Percentiles rank a stretch among this genome's conserved stretches.
phyloP scores from a whole-genome alignment of 2,888 invertebrate species.

The Ophonus ardosiacus region DNA sequence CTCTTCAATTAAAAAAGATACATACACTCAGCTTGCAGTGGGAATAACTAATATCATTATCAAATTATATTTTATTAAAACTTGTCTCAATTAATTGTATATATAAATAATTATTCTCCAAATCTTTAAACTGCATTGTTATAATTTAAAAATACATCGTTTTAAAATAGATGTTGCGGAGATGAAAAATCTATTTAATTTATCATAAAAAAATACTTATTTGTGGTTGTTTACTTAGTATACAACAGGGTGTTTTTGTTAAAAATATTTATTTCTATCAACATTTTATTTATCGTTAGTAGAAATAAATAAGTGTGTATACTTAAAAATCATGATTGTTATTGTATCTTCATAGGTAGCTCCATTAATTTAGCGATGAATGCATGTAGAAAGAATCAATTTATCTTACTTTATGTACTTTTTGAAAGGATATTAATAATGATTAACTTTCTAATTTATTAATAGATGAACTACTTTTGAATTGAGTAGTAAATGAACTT shows the following conservation, averaged over 20 bases:
- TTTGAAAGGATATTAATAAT: constrained; percentile 26
- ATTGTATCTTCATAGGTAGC: constrained; percentile 19
- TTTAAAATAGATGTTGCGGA: background rate
- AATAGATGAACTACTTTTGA: constrained; percentile 26
- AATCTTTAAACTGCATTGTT: no score
- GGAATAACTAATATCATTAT: no score
- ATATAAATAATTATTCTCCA: no score
- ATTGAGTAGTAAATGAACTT: constrained; percentile 5
- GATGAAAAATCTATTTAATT: background rate
- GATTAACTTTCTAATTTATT: constrained; percentile 42
- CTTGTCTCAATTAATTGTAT: no score
- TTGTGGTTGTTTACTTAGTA: constrained; percentile 12
- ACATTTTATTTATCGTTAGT: no score
- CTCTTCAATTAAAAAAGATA: no score
- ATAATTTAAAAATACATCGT: no score
- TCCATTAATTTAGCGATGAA: background rate
- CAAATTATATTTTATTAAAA: no score
- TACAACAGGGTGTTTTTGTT: constrained; percentile 14
- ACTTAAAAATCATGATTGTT: background rate
- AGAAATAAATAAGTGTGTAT: no score
- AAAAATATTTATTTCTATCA: no score
- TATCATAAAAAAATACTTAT: background rate
- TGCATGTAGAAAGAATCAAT: background rate
- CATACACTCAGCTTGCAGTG: no score
- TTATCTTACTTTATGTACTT: constrained; percentile 1